phyloP scores from a whole-genome alignment of 2,797 vertebrate species.

The Eospalax fontanierii region DNA sequence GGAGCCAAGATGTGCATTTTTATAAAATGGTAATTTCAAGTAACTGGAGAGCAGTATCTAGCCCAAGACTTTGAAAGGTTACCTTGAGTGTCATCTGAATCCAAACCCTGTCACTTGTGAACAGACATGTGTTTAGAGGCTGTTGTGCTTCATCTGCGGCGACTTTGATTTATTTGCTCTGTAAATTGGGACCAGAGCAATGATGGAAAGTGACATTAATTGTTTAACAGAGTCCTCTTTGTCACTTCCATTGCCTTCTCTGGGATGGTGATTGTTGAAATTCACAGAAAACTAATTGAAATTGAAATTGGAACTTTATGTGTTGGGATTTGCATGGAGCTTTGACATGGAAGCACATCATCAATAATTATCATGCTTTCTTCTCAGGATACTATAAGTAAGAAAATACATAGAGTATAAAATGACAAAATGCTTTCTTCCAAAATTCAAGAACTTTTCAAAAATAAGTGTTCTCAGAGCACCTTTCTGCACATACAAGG shows the following conservation, averaged over 20 bases:
- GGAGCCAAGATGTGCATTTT: conserved; percentile 78
- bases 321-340: conserved; percentile 82
- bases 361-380: conserved; percentile 85
- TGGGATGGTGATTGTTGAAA: conserved; percentile 91
- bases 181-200: conserved; percentile 95
- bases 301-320: conserved; percentile 91
- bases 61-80: conserved; percentile 86
- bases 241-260: conserved; percentile 93
- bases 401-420: conserved; percentile 80
- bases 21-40: conserved; percentile 85
- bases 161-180: conserved; percentile 97
- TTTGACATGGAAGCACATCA: conserved; percentile 75
- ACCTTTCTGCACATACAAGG: not conserved
- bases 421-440: conserved; percentile 66
- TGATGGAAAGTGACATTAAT: conserved; percentile 97
- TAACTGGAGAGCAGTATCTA: conserved; percentile 81
- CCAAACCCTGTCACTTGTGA: conserved; percentile 91
- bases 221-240: conserved; percentile 93
- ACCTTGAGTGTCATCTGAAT: conserved; percentile 87
- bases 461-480: not conserved
- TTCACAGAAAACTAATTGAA: conserved; percentile 91
- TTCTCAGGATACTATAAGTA: conserved; percentile 75
- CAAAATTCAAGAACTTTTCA: conserved; percentile 40
- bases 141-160: conserved; percentile 89
- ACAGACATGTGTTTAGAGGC: conserved; percentile 88